Percentiles rank a stretch among this genome's conserved stretches.
These are phyloP conservation scores for Cardiocondyla obscurior DNA, from an alignment of 1,140 invertebrate species.

Conservation along the genomic window DNA sequence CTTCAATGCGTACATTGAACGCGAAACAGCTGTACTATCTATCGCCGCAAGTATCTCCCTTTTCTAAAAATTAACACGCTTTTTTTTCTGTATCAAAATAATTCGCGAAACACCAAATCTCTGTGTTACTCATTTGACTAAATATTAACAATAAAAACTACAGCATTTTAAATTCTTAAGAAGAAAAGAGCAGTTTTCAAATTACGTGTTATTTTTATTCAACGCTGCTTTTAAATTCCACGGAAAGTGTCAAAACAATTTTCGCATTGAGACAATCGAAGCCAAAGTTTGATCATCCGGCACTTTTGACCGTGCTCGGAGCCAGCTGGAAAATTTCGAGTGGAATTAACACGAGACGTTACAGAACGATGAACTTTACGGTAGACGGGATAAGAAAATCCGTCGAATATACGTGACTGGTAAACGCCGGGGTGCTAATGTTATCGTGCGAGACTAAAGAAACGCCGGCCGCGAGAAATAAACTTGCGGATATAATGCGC, in stretches of 20 bases:
- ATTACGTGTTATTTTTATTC: not conserved
- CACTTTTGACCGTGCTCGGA: not conserved
- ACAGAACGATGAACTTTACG: not conserved
- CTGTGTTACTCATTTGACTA: not conserved
- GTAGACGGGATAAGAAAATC: constrained; percentile 54
- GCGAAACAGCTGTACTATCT: constrained; percentile 37
- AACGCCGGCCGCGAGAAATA: constrained; percentile 55
- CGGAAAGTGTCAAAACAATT: not conserved
- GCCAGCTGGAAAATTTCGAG: not conserved
- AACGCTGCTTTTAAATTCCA: not conserved
- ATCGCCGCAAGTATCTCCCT: constrained; percentile 1
- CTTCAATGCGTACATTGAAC: constrained; percentile 46
- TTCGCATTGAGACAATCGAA: not conserved
- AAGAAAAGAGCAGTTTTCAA: not conserved
- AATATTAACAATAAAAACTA: not conserved
- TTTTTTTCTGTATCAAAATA: not conserved
- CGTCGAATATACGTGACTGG: constrained; percentile 40
- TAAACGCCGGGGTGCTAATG: not conserved
- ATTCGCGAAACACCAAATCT: not conserved
- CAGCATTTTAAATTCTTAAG: not conserved
- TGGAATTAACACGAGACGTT: not conserved
- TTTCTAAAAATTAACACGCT: constrained; percentile 7
- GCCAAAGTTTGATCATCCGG: not conserved
- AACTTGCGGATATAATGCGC: constrained; percentile 59
- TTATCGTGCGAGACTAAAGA: constrained; percentile 1